Evolutionary conservation across 2,113 vertebrate genomes (phyloP).

Genomic region (Cyphomyrus discorhynchus): DNA sequence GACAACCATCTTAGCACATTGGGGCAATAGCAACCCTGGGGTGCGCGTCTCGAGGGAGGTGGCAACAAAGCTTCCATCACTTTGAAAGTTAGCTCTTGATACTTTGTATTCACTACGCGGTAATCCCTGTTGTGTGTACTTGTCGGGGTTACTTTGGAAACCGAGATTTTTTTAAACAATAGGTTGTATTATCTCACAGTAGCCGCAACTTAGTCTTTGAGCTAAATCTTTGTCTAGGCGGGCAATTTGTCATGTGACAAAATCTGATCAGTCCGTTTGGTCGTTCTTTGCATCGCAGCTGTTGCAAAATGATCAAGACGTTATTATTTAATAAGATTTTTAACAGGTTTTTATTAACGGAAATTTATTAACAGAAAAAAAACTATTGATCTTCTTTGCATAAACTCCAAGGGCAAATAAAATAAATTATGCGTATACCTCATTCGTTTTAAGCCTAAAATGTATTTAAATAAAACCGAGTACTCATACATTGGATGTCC

Average conservation of each 20-base stretch:
- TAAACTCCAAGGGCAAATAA: background rate
- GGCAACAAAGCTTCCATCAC: conserved; percentile 5
- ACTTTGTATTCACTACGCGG: conserved; percentile 9
- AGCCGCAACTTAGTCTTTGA: background rate
- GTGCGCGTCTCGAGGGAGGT: background rate
- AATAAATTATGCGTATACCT: background rate
- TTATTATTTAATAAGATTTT: background rate
- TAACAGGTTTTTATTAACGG: background rate
- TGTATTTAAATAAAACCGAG: background rate
- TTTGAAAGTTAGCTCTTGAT: background rate
- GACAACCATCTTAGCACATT: conserved; percentile 14
- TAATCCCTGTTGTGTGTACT: background rate
- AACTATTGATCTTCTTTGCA: background rate
- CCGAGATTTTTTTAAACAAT: background rate
- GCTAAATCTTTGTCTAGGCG: background rate
- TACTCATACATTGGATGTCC: background rate
- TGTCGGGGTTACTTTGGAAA: conserved; percentile 21
- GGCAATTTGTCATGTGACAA: background rate
- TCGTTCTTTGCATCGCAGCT: background rate
- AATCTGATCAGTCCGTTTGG: background rate
- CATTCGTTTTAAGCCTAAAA: background rate
- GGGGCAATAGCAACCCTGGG: background rate
- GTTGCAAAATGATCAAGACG: background rate
- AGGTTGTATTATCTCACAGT: background rate
- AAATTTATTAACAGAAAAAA: background rate